Conservation (phyloP, 53 echinoderm and acorn worm genomes). For the Arbacia lixula region DNA sequence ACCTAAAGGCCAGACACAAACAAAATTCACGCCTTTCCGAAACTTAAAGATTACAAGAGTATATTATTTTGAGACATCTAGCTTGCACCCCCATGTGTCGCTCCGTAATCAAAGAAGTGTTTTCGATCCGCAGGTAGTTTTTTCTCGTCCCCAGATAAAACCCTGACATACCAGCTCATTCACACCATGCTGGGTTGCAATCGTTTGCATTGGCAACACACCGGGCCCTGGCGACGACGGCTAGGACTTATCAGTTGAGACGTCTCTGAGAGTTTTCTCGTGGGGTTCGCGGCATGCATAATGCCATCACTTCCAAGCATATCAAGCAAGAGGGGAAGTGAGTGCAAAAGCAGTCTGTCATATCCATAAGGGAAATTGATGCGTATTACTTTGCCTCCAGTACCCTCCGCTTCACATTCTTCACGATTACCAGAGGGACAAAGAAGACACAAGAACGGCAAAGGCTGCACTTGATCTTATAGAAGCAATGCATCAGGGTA, state of each 20-base stretch:
- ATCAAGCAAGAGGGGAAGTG: conserved; percentile 19
- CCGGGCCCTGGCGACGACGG: conserved; percentile 27
- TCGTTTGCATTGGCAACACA: conserved; percentile 15
- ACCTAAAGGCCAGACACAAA: no score
- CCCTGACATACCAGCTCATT: conserved; percentile 27
- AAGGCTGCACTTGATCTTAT: no score
- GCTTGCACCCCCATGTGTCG: no score
- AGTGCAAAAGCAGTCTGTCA: conserved; percentile 18
- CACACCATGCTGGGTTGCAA: conserved; percentile 32
- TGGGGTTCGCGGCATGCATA: background rate
- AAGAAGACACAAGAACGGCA: no score
- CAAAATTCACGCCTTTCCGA: no score
- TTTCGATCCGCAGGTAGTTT: no score
- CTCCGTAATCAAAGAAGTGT: no score
- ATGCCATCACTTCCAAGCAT: background rate
- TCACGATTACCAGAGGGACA: background rate
- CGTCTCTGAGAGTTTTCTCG: no score
- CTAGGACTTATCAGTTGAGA: no score
- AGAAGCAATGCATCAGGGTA: no score
- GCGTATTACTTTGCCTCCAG: conserved; percentile 13
- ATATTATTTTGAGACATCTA: no score
- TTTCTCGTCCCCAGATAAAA: conserved; percentile 11
- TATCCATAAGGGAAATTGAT: conserved; percentile 32
- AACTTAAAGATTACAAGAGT: no score
- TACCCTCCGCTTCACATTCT: conserved; percentile 12